Percentiles rank a stretch among this genome's conserved stretches.
phyloP scores from a whole-genome alignment of 64 coral and sea anemone species.

The Acropora yongei region DNA sequence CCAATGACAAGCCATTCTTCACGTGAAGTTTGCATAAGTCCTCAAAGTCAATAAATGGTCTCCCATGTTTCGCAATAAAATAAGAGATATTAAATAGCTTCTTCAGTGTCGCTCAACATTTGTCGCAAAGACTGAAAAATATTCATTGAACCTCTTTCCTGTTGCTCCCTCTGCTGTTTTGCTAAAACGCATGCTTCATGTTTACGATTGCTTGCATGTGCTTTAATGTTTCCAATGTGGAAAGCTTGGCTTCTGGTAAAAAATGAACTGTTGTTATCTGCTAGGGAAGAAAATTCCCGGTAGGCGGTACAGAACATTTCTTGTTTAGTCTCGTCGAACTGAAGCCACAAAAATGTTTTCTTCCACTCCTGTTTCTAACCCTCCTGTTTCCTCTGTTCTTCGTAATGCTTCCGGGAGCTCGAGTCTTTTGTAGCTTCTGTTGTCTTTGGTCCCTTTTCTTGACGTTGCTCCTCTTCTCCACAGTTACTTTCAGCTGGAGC shows the following conservation, averaged over 20 bases:
- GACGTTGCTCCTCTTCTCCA: conserved; percentile 53
- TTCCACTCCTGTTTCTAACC: conserved; percentile 51
- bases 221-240: conserved; percentile 17
- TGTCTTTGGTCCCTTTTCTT: conserved; percentile 24
- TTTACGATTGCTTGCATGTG: conserved; percentile 22
- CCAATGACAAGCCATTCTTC: conserved; percentile 23
- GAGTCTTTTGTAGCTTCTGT: conserved; percentile 27
- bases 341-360: conserved; percentile 58
- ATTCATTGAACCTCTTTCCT: conserved; percentile 6
- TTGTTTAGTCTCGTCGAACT: conserved; percentile 44
- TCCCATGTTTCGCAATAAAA: conserved; percentile 54
- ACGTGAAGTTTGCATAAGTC: conserved; percentile 4
- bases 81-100: conserved; percentile 51
- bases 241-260: conserved; percentile 24
- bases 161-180: conserved; percentile 28
- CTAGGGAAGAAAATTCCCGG: conserved; percentile 4
- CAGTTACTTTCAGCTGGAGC: conserved; percentile 60
- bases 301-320: conserved; percentile 23
- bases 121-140: conserved; percentile 20
- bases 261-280: conserved; percentile 48
- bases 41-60: background rate
- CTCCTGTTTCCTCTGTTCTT: conserved; percentile 42
- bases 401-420: conserved; percentile 32
- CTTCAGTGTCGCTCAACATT: conserved; percentile 8
- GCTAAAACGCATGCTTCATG: conserved; percentile 13